phyloP scores from a whole-genome alignment of 1,140 invertebrate species.

The Paraescarpia echinospica region DNA sequence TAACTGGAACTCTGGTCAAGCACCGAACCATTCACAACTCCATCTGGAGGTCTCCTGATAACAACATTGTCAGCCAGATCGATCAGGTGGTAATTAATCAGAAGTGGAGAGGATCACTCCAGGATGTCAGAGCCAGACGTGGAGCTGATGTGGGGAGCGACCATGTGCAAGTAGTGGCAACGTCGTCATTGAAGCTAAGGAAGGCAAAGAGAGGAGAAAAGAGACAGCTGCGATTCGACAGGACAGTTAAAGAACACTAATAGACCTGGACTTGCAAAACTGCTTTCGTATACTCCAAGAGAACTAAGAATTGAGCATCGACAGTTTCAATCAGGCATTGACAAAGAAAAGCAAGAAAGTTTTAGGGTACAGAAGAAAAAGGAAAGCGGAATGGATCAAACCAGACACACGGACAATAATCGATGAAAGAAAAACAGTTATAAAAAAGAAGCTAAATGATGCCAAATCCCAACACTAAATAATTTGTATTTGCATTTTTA shows the following conservation, averaged over 20 bases:
- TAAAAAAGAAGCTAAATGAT: constrained; percentile 17
- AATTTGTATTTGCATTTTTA: too few species aligned
- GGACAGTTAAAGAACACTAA: too few species aligned
- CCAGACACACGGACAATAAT: constrained; percentile 9
- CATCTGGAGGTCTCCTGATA: not conserved
- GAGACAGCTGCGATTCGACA: too few species aligned
- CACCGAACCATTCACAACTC: not conserved
- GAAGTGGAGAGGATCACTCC: too few species aligned
- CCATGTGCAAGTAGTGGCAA: constrained; percentile 9
- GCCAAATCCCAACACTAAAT: not conserved
- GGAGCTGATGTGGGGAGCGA: constrained; percentile 12
- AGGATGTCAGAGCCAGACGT: constrained; percentile 10
- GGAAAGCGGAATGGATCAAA: not conserved
- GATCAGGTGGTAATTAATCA: too few species aligned
- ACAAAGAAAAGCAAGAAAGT: too few species aligned
- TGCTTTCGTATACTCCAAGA: too few species aligned
- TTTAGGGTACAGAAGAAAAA: not conserved
- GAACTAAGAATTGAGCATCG: too few species aligned
- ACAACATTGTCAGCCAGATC: not conserved
- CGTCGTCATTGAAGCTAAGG: not conserved
- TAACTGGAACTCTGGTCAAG: not conserved
- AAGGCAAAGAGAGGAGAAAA: not conserved
- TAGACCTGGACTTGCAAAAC: too few species aligned
- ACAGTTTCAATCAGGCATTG: not conserved
- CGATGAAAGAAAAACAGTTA: not conserved